A percentile compares a stretch with the other conserved stretches of the same genome.
Evolutionary conservation across 2,113 vertebrate genomes (phyloP).

Genomic region (Solea senegalensis): DNA sequence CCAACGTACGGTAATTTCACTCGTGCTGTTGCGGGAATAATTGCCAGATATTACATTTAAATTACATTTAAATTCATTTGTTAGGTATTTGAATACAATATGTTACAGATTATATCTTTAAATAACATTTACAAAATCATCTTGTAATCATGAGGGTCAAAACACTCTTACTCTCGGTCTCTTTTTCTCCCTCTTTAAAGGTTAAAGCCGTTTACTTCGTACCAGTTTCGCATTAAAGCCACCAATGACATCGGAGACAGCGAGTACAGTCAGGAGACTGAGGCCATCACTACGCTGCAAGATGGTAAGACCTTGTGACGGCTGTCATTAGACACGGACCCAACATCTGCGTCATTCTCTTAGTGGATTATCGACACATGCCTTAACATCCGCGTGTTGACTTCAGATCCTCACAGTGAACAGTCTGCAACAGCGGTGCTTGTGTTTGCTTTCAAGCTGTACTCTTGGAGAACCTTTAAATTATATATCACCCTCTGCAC

Average conservation of each 20-base stretch:
- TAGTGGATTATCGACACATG: not conserved
- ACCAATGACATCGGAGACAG: slow-evolving; percentile 99
- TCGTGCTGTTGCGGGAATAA: too few relatives aligned
- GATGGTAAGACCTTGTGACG: slow-evolving; percentile 84
- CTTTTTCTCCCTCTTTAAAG: slow-evolving; percentile 67
- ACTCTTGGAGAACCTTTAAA: slow-evolving; percentile 46
- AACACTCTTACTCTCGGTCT: too few relatives aligned
- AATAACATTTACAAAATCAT: too few relatives aligned
- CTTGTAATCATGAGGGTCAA: too few relatives aligned
- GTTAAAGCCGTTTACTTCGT: slow-evolving; percentile 97
- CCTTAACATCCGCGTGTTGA: slow-evolving; percentile 18
- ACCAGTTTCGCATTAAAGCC: slow-evolving; percentile 95
- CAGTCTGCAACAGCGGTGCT: slow-evolving; percentile 22
- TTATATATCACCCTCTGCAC: slow-evolving; percentile 40
- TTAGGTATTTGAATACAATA: too few relatives aligned
- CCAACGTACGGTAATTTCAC: too few relatives aligned
- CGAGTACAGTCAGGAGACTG: slow-evolving; percentile 93
- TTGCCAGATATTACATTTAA: too few relatives aligned
- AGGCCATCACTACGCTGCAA: slow-evolving; percentile 95
- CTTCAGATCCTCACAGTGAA: slow-evolving; percentile 35
- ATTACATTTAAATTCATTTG: too few relatives aligned
- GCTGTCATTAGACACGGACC: not conserved
- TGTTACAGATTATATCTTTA: too few relatives aligned
- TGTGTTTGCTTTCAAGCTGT: slow-evolving; percentile 40
- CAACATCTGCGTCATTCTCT: not conserved